Evolutionary conservation across 2,888 invertebrate species (phyloP).

Genomic region (Steinernema carpocapsae): DNA sequence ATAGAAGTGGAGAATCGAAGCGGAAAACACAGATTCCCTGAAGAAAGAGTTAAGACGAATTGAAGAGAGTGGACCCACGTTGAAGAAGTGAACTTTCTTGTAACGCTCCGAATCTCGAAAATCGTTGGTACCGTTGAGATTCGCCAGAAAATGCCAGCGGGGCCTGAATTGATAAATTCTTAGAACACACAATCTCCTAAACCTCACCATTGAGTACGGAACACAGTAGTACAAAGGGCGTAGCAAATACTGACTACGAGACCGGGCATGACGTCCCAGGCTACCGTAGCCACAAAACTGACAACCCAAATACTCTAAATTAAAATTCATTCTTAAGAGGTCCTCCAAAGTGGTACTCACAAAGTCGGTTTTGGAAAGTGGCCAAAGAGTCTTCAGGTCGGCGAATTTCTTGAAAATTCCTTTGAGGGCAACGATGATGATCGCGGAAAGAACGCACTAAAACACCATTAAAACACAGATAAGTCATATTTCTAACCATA

Average conservation of each 20-base stretch:
- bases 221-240: conserved; percentile 66
- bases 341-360: conserved; percentile 63
- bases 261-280: conserved; percentile 64
- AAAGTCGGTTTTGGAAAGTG: conserved; percentile 68
- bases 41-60: not conserved
- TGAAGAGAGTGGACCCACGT: conserved; percentile 1
- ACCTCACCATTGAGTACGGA: conserved; percentile 65
- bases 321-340: not conserved
- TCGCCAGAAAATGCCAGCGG: conserved; percentile 62
- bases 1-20: conserved; percentile 72
- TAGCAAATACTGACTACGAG: conserved; percentile 62
- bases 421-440: conserved; percentile 82
- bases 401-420: conserved; percentile 75
- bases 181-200: no score
- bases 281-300: conserved; percentile 51
- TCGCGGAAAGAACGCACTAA: conserved; percentile 80
- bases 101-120: conserved; percentile 63
- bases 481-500: conserved; percentile 72
- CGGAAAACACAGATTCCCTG: conserved; percentile 71
- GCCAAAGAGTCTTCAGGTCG: conserved; percentile 61
- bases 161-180: conserved; percentile 50
- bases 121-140: conserved; percentile 61
- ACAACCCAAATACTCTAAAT: conserved; percentile 59
- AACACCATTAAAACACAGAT: conserved; percentile 42
- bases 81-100: conserved; percentile 47